phyloP scores from a whole-genome alignment of 1,140 invertebrate species.

The Phthorimaea operculella region DNA sequence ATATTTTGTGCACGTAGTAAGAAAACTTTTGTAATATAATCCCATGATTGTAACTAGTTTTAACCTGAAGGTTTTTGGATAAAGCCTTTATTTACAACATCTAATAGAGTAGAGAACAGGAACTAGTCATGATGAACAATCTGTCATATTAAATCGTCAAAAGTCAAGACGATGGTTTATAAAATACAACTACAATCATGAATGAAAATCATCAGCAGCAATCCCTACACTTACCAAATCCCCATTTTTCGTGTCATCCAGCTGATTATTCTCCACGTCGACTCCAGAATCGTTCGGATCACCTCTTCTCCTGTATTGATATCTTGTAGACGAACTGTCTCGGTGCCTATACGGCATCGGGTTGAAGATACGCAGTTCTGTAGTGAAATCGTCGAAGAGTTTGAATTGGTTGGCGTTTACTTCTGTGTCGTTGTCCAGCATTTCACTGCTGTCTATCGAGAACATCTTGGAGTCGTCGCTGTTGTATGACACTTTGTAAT shows the following conservation, averaged over 20 bases:
- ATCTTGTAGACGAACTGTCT: not conserved
- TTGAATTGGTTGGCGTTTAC: constrained; percentile 62
- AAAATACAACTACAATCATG: too few species aligned
- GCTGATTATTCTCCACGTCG: constrained; percentile 55
- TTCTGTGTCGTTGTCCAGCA: constrained; percentile 57
- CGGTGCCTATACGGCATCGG: constrained; percentile 43
- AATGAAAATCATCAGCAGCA: too few species aligned
- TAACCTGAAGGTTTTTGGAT: too few species aligned
- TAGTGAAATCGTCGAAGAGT: constrained; percentile 57
- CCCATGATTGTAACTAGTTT: too few species aligned
- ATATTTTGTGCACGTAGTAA: too few species aligned
- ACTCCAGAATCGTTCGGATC: constrained; percentile 60
- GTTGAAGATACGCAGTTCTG: constrained; percentile 52
- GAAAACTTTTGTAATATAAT: too few species aligned
- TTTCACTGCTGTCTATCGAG: constrained; percentile 23
- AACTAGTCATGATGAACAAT: too few species aligned
- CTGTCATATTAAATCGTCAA: too few species aligned
- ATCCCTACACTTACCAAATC: constrained; percentile 49
- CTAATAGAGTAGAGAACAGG: too few species aligned
- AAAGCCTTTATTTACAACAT: too few species aligned
- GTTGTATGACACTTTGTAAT: constrained; percentile 51
- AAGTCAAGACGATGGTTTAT: too few species aligned
- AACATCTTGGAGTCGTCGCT: constrained; percentile 27
- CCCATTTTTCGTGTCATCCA: constrained; percentile 48
- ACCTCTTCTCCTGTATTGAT: not conserved